Evolutionary conservation across 2,113 vertebrate species (phyloP).

Genomic region (Brachyhypopomus occidentalis): DNA sequence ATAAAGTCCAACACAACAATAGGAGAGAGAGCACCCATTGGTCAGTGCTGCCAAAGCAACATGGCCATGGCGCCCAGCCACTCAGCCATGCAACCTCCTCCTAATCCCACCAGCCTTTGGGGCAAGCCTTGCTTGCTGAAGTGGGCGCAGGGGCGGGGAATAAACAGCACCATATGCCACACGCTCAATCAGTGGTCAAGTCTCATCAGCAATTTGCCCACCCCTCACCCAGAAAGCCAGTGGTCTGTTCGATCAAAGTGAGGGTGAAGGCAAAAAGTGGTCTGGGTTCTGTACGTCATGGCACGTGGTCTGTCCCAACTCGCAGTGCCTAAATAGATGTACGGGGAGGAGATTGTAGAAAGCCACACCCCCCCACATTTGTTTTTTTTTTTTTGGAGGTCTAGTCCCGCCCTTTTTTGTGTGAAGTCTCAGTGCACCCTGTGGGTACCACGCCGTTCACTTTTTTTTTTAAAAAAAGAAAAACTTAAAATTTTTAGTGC

Average conservation of each 20-base stretch:
- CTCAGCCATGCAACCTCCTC: not conserved
- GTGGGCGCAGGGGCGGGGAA: not conserved
- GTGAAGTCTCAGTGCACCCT: constrained; percentile 81
- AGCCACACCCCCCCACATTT: constrained; percentile 75
- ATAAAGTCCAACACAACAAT: constrained; percentile 44
- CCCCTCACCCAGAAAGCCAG: constrained; percentile 53
- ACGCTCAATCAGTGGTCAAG: constrained; percentile 50
- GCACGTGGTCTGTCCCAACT: constrained; percentile 67
- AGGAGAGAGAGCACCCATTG: constrained; percentile 44
- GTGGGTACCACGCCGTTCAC: constrained; percentile 85
- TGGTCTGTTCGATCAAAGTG: constrained; percentile 64
- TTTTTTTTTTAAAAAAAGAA: constrained; percentile 72
- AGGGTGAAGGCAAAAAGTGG: constrained; percentile 54
- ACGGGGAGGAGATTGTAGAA: constrained; percentile 63
- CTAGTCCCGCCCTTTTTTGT: constrained; percentile 61
- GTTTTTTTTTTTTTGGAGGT: constrained; percentile 3
- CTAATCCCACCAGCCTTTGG: not conserved
- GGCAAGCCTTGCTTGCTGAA: constrained; percentile 19
- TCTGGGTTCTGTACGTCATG: constrained; percentile 32
- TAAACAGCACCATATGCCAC: constrained; percentile 18
- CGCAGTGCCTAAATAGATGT: constrained; percentile 65
- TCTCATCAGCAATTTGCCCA: constrained; percentile 52
- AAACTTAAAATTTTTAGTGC: constrained; percentile 99
- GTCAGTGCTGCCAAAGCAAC: constrained; percentile 44
- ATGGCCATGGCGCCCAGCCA: not conserved